Percentiles rank a stretch among this genome's conserved stretches.
Evolutionary conservation across 2,888 invertebrate species (phyloP).

Genomic region (Phortica okadai): DNA sequence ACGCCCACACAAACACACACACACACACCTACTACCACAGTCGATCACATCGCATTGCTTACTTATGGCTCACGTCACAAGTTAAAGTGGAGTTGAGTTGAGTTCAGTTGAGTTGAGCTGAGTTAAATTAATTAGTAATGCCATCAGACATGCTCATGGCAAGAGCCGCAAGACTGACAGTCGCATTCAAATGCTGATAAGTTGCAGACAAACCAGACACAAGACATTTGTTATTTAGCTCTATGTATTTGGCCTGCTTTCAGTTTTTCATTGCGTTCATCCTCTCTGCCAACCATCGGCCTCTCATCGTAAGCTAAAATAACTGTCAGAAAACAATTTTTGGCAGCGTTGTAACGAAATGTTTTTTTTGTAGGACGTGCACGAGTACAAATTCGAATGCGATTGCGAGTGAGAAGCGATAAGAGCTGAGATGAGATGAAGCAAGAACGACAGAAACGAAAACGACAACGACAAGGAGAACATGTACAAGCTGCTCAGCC

Average conservation of each 20-base stretch:
- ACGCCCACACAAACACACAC: not conserved
- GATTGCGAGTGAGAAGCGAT: not conserved
- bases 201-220: constrained; percentile 65
- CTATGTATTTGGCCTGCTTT: too few species aligned
- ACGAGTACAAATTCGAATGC: not conserved
- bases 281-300: too few species aligned
- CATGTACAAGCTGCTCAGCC: not conserved
- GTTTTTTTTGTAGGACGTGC: too few species aligned
- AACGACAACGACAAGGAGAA: not conserved
- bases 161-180: not conserved
- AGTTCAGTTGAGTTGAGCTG: not conserved
- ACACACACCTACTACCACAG: not conserved
- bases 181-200: constrained; percentile 51
- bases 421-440: not conserved
- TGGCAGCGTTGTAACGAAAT: not conserved
- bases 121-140: constrained; percentile 64
- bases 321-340: not conserved
- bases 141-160: constrained; percentile 40
- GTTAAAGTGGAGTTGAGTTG: not conserved
- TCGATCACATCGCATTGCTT: not conserved
- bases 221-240: constrained; percentile 56
- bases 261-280: too few species aligned
- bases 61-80: constrained; percentile 6
- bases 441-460: not conserved
- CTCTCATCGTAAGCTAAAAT: not conserved